phyloP scores from a whole-genome alignment of 2,888 invertebrate species.

The Meloe dianella region DNA sequence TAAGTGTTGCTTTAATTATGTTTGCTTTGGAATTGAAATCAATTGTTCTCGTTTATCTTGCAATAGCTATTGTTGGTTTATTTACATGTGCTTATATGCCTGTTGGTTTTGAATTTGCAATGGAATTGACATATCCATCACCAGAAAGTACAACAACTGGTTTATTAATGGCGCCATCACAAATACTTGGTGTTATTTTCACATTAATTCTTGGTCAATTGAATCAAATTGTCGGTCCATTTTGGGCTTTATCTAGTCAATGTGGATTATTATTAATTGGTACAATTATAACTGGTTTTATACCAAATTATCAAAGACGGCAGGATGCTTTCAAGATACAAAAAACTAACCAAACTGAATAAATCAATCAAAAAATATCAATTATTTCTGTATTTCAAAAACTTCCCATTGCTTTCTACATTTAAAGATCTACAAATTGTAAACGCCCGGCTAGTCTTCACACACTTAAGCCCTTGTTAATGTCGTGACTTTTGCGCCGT shows the following conservation, averaged over 20 bases:
- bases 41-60: constrained; percentile 41
- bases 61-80: constrained; percentile 42
- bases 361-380: not conserved
- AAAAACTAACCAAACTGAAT: constrained; percentile 4
- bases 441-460: no score
- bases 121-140: constrained; percentile 47
- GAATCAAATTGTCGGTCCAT: constrained; percentile 38
- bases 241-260: constrained; percentile 42
- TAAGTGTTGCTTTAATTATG: constrained; percentile 40
- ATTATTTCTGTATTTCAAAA: no score
- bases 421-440: no score
- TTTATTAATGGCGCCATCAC: constrained; percentile 44
- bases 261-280: constrained; percentile 38
- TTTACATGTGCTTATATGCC: constrained; percentile 46
- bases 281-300: constrained; percentile 38
- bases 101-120: constrained; percentile 46
- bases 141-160: constrained; percentile 48
- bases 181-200: constrained; percentile 43
- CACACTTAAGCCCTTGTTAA: no score
- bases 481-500: no score
- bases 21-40: constrained; percentile 41
- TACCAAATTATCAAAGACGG: constrained; percentile 42
- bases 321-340: constrained; percentile 43
- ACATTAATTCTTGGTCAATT: constrained; percentile 37
- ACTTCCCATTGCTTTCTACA: no score